Base-by-base conservation (phyloP, 1,140 invertebrate species). In the Antheraea mylitta region DNA sequence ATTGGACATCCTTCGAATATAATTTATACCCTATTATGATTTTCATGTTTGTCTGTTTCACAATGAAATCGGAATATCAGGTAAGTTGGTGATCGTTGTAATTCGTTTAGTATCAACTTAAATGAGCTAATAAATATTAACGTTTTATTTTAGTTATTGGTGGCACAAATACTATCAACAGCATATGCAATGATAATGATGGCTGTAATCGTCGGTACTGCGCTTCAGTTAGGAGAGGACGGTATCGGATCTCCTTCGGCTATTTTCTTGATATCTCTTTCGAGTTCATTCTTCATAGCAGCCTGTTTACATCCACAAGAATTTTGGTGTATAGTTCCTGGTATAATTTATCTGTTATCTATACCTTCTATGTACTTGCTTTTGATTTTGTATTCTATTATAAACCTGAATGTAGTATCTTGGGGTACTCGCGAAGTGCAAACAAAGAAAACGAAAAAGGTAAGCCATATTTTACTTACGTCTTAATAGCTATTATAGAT, bases 321-420 rank as follows among this genome's bases (percentile, higher is more conserved):
- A 89, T 99, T 99, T 93, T 97, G 96, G 95, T 99, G 98, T 91
- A 97, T 99, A 72, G 95, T 99, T 7, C 98, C 97, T 42, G 98
- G 98, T 78, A 93, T 98, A 2, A 96, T 99, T 74, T 99, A 99
- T 90, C 94, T 99, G 62, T 93, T 99, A 9, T 98, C 97, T 36
- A 99, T 99, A 78, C 99, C 99, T 0, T 98, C 98, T 80, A 99
- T 99, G 96, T 99, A 99, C 93, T 94, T 99, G 74, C 95, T 99
- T 16, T 94, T 99, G 77, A 99, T 99, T 83, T 94, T 99, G 53
- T 99, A 99, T 89, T 99, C 99, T 11, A 96, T 99, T 72, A 99
- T 99, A 88, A 99, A 99, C 93, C 92, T 99, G 61, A 99, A 99
- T 85, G 97, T 99, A 70, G 99, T 99, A 74, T 97, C 98, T 0